phyloP scores from a whole-genome alignment of 2,888 invertebrate species.

The Microctonus hyperodae region DNA sequence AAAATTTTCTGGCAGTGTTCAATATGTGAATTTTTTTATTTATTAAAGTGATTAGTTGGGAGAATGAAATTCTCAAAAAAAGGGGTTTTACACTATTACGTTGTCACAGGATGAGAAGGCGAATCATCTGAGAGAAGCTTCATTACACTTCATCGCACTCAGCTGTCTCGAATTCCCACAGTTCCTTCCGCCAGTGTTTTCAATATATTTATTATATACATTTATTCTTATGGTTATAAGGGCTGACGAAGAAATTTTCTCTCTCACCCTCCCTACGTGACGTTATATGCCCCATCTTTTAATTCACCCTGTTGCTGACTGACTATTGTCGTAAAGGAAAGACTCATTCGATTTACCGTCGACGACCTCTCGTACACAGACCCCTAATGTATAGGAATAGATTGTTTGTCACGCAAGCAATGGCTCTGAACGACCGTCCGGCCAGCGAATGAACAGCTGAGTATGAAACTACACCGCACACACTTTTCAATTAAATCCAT shows the following conservation, averaged over 20 bases:
- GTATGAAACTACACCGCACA: neutral
- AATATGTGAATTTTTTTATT: neutral
- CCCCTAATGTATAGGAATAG: neutral
- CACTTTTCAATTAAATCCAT: constrained; percentile 9
- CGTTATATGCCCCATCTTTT: constrained; percentile 25
- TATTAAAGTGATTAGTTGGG: neutral
- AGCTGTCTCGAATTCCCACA: constrained; percentile 56
- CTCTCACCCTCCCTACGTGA: constrained; percentile 38
- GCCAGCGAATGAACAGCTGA: neutral
- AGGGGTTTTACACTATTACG: constrained; percentile 23
- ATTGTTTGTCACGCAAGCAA: constrained; percentile 8
- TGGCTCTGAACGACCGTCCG: constrained; percentile 7
- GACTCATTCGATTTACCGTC: constrained; percentile 46
- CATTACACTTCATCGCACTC: constrained; percentile 34
- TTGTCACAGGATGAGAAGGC: neutral
- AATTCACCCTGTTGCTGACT: constrained; percentile 29
- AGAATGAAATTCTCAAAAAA: constrained; percentile 12
- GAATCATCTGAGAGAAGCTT: neutral
- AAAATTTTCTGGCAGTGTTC: no score
- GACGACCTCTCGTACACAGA: constrained; percentile 31
- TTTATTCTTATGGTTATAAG: neutral
- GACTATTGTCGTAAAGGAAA: constrained; percentile 11
- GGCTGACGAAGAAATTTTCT: constrained; percentile 19
- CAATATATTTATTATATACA: neutral
- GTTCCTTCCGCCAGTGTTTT: constrained; percentile 42